phyloP scores from a whole-genome alignment of 2,888 invertebrate species.

The Rugalucina vietnamica region DNA sequence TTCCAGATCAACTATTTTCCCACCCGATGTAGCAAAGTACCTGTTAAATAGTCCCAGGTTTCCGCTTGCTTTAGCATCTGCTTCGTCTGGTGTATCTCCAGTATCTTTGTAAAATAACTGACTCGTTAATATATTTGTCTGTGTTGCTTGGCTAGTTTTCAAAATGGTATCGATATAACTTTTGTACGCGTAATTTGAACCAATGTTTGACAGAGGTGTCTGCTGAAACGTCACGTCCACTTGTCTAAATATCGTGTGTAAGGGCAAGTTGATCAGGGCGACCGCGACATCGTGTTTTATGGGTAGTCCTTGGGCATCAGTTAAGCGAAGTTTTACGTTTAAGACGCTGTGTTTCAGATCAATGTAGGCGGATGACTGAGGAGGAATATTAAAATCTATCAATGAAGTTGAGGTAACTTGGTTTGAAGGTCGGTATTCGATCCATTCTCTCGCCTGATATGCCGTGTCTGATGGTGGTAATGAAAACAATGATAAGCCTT shows the following conservation, averaged over 20 bases:
- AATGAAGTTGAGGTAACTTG: conserved; percentile 5
- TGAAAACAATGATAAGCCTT: neutral
- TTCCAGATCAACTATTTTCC: conserved; percentile 48
- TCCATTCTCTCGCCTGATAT: neutral
- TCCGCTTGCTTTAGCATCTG: conserved; percentile 33
- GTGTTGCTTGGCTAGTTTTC: conserved; percentile 8
- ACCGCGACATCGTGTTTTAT: neutral
- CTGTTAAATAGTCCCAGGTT: conserved; percentile 35
- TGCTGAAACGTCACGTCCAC: conserved; percentile 49
- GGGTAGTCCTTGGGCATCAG: conserved; percentile 1
- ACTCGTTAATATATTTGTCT: neutral
- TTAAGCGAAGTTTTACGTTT: conserved; percentile 32
- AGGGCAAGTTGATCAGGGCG: conserved; percentile 23
- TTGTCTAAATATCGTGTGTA: conserved; percentile 45
- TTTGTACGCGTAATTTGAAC: conserved; percentile 55
- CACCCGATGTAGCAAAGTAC: conserved; percentile 16
- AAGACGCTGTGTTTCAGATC: conserved; percentile 30
- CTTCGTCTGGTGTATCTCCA: neutral
- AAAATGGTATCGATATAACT: conserved; percentile 54
- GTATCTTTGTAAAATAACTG: conserved; percentile 49
- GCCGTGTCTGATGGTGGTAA: neutral
- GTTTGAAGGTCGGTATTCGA: neutral
- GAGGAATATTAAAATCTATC: conserved; percentile 37
- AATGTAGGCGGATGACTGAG: conserved; percentile 32
- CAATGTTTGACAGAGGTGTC: conserved; percentile 35